These are phyloP conservation scores for Neodon shergylaensis DNA, from an alignment of 2,113 vertebrate genomes.

Conservation along the genomic window DNA sequence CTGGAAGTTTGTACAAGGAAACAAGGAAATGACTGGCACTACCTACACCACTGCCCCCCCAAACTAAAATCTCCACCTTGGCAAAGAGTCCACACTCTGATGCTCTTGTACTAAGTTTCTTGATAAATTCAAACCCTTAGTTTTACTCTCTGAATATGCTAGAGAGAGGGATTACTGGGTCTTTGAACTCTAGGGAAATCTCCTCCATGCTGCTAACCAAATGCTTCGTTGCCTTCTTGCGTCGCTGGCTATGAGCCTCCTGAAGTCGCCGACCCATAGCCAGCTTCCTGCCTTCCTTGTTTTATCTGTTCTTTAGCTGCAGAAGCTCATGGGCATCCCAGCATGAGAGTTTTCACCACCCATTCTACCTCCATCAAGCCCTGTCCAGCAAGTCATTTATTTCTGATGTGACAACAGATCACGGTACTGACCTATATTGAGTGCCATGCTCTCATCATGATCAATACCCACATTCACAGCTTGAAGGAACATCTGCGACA, in stretches of 20 bases:
- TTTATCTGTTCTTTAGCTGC: neutral
- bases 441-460: neutral
- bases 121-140: neutral
- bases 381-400: conserved; percentile 55
- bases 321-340: neutral
- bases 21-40: neutral
- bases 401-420: conserved; percentile 41
- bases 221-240: neutral
- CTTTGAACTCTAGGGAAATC: neutral
- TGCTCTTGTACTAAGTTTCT: neutral
- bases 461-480: conserved; percentile 23
- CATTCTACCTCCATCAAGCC: neutral
- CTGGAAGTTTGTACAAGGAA: neutral
- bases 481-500: neutral
- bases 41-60: accelerated
- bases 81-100: neutral
- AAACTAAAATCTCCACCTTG: neutral
- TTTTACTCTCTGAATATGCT: neutral
- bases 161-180: neutral
- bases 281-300: neutral
- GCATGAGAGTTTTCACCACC: conserved; percentile 1
- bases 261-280: neutral
- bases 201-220: neutral
- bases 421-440: conserved; percentile 45
- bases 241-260: neutral